Evolutionary conservation across 2,888 invertebrate species (phyloP).

Genomic region (Halictus ligatus): DNA sequence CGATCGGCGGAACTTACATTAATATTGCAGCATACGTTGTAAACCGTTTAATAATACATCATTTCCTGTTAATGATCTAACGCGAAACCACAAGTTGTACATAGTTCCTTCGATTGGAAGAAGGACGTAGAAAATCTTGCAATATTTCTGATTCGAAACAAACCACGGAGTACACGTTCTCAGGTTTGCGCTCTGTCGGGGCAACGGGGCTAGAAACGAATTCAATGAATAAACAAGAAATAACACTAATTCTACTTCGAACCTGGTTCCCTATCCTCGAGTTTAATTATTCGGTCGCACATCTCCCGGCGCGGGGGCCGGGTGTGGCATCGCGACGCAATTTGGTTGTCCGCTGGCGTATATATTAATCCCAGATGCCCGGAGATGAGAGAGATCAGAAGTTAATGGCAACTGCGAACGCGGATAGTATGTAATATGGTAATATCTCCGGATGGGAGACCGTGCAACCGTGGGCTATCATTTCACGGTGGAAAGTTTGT

Average conservation of each 20-base stretch:
- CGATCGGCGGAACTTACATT: background rate
- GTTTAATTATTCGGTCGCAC: slow-evolving; percentile 26
- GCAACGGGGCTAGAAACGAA: background rate
- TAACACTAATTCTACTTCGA: slow-evolving; percentile 15
- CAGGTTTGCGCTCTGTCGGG: too few relatives aligned
- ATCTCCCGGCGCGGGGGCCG: background rate
- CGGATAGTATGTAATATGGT: slow-evolving; percentile 44
- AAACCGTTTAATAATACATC: background rate
- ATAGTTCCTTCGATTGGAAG: background rate
- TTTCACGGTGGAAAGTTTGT: slow-evolving; percentile 59
- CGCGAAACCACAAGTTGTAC: background rate
- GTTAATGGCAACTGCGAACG: slow-evolving; percentile 28
- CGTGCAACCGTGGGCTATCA: slow-evolving; percentile 41
- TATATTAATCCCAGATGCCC: slow-evolving; percentile 32
- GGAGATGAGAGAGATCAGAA: slow-evolving; percentile 27
- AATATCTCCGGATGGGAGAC: slow-evolving; percentile 42
- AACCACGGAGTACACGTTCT: background rate
- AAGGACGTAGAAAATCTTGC: background rate
- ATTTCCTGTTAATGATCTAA: background rate
- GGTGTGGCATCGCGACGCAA: slow-evolving; percentile 17
- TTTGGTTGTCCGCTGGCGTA: slow-evolving; percentile 35
- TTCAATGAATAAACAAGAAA: slow-evolving; percentile 18
- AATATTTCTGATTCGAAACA: background rate
- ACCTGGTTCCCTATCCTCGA: background rate
- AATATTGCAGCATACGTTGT: background rate